These are phyloP conservation scores for Pseudochirops cupreus DNA, from an alignment of 2,797 vertebrate genomes.

Conservation along the genomic window DNA sequence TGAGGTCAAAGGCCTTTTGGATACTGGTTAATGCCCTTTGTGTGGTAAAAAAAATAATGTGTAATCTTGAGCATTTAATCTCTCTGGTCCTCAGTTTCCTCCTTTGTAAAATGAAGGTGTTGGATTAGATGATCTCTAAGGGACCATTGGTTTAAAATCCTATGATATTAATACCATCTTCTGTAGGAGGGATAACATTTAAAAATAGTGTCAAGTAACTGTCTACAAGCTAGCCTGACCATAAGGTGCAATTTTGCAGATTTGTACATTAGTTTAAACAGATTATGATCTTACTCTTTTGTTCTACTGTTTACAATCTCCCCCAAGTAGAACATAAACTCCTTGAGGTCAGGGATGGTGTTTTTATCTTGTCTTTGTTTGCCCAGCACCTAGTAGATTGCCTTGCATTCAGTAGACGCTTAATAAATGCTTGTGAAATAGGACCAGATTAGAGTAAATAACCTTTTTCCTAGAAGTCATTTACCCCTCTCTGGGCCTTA, in stretches of 20 bases:
- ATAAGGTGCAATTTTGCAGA: background rate
- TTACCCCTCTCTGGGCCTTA: background rate
- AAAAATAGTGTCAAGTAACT: background rate
- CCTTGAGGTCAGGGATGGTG: background rate
- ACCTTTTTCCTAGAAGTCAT: background rate
- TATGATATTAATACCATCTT: background rate
- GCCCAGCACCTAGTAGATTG: background rate
- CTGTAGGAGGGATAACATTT: background rate
- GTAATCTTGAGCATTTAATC: background rate
- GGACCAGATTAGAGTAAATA: background rate
- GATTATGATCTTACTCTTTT: background rate
- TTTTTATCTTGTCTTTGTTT: background rate
- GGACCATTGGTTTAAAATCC: background rate
- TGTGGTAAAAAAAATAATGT: background rate
- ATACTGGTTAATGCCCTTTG: background rate
- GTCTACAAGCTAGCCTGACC: background rate
- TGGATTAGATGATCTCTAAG: background rate
- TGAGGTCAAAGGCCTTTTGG: background rate
- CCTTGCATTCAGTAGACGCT: background rate
- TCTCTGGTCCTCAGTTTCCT: background rate
- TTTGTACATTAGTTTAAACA: background rate
- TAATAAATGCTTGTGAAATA: background rate
- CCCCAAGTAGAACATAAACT: background rate
- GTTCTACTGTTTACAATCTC: background rate
- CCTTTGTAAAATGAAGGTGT: background rate